These are phyloP conservation scores for Cricetomys ansorgei DNA, from an alignment of 2,113 vertebrate genomes.

Conservation along the genomic window DNA sequence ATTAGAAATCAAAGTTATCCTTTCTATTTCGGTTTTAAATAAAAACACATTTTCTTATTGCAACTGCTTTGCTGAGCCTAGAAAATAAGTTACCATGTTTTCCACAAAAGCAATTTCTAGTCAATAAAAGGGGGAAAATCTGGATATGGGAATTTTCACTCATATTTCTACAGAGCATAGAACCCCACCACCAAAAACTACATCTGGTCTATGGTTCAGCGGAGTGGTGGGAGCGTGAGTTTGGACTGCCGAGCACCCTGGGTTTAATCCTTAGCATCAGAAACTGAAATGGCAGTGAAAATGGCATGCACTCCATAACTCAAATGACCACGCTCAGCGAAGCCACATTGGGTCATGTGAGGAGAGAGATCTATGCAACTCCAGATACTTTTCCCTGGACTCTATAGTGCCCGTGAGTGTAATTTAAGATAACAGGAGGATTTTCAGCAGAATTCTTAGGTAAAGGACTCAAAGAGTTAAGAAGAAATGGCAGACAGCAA, in stretches of 20 bases:
- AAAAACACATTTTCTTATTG: neutral
- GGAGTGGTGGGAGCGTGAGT: rapidly evolving
- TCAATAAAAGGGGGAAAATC: neutral
- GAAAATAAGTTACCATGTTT: neutral
- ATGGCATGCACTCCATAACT: too few relatives aligned
- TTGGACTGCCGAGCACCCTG: too few relatives aligned
- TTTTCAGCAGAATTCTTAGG: neutral
- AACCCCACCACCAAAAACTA: neutral
- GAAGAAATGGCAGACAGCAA: neutral
- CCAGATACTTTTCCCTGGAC: neutral
- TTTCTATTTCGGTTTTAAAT: slow-evolving; percentile 7
- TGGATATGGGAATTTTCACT: neutral
- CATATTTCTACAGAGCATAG: neutral
- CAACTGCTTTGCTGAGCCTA: neutral
- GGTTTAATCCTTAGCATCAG: neutral
- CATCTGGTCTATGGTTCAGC: neutral
- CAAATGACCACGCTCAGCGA: neutral
- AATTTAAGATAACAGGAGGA: neutral
- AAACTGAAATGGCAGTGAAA: neutral
- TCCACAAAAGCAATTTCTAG: neutral
- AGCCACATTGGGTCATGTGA: neutral
- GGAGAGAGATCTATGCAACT: too few relatives aligned
- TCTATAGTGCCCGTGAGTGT: neutral
- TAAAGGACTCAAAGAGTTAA: neutral
- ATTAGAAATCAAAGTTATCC: neutral